Percentiles rank a stretch among this genome's conserved stretches.
phyloP scores from a whole-genome alignment of 2,113 vertebrate genomes.

The Microtus oregoni region DNA sequence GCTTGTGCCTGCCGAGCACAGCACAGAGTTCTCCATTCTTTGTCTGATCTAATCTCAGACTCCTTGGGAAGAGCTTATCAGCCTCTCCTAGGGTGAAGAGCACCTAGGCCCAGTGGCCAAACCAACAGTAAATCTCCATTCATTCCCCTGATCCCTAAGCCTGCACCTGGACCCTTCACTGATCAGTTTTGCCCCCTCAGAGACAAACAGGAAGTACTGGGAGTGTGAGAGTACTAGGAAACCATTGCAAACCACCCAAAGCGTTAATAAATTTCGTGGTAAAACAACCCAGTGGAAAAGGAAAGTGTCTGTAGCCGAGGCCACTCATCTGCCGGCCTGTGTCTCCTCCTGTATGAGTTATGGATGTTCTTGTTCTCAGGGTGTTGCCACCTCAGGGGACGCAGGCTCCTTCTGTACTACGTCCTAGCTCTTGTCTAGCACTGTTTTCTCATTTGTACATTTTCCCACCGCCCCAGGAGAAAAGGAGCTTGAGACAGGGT shows the following conservation, averaged over 20 bases:
- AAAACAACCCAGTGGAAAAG: neutral
- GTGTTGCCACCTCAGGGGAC: too few species aligned
- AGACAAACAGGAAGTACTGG: neutral
- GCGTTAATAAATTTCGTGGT: neutral
- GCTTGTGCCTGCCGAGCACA: neutral
- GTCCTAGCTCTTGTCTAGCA: too few species aligned
- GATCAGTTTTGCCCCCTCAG: neutral
- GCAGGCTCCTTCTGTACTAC: too few species aligned
- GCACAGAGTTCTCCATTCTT: neutral
- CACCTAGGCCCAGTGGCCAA: neutral
- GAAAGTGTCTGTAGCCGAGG: neutral
- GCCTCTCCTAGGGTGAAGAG: neutral
- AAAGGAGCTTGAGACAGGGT: too few species aligned
- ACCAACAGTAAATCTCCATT: neutral
- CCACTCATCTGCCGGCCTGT: neutral
- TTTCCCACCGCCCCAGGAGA: too few species aligned
- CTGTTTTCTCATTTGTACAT: too few species aligned
- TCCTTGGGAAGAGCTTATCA: too few species aligned
- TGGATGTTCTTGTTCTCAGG: too few species aligned
- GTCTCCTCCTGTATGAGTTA: neutral
- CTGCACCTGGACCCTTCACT: neutral
- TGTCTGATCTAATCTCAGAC: neutral
- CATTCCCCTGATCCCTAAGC: neutral
- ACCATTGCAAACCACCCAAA: neutral
- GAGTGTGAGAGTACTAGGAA: too few species aligned